Base-by-base conservation (phyloP, 2,113 vertebrate species). In the Microcebus jonahi region DNA sequence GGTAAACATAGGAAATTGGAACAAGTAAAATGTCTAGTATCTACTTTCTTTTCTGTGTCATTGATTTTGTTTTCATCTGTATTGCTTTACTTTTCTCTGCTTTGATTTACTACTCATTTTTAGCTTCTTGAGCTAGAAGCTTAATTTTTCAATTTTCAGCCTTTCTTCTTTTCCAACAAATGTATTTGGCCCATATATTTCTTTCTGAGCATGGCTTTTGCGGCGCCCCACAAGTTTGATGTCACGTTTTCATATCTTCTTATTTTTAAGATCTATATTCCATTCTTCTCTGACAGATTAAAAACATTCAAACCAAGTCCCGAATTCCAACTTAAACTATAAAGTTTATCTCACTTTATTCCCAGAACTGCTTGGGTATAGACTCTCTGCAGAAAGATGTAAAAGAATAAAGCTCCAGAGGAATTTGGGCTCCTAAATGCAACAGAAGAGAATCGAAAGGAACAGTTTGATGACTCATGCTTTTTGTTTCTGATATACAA, bases 261-360 rank as follows among this genome's bases (percentile, higher is more conserved):
- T 80, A 25, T 87, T 79, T 95, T 53, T 59, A 96, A 92, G 73
- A 79, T 34, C 25, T 61, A 39, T 73, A 15, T 36, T 75, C 57
- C 20, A 68, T 31, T 65, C 55, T 84, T 93, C 63, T 75, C 79
- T 85, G 55, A 85, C 36, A 80, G 79, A 81, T 83, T 57, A 85
- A 85, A 96, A 96, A 91, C 84, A 92, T 90, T 92, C 36, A 76
- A 71, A 85, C 31, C 34, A 86, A 45, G 36, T 70, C 68, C n/a
- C 50, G 27, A 84, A 55, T 95, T 65, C 34, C 48, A 65, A 75
- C 18, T 75, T 83, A 93, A 94, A 85, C 21, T 88, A 88, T 63
- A 80, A 93, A 81, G 67, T 50, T 90, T 34, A 65, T 76, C 36
- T 90, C 39, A 57, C 25, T 91, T 86, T 93, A 88, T 94, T 94